Percentiles rank a stretch among this genome's conserved stretches.
Conservation (phyloP, 2,888 invertebrate species). For the Drosophila emarginata region DNA sequence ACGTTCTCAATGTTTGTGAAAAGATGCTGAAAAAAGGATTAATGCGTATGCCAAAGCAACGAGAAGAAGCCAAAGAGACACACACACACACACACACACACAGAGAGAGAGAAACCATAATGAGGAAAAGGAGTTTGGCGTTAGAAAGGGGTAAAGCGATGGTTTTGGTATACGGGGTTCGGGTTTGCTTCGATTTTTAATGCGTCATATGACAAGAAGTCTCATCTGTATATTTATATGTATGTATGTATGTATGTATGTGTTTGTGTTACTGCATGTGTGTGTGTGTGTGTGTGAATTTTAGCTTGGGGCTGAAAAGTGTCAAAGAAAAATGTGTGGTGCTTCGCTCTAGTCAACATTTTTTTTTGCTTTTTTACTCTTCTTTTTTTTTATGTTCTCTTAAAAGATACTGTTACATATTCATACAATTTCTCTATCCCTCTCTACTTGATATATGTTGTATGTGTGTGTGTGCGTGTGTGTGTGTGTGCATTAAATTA, state of each 20-base stretch:
- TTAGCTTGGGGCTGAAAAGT: conserved; percentile 55
- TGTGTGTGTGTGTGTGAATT: conserved; percentile 52
- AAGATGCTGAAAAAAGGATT: conserved; percentile 78
- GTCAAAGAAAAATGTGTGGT: conserved; percentile 61
- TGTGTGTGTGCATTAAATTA: conserved; percentile 64
- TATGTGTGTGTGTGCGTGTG: conserved; percentile 15
- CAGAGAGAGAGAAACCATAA: background rate
- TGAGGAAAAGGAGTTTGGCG: background rate
- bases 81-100: conserved; percentile 20
- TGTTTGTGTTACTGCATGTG: conserved; percentile 32
- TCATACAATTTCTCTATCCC: conserved; percentile 20
- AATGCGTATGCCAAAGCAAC: conserved; percentile 65
- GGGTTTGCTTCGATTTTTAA: conserved; percentile 74
- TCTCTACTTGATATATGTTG: background rate
- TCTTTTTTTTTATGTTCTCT: conserved; percentile 32
- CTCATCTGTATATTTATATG: conserved; percentile 4
- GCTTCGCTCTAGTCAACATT: background rate
- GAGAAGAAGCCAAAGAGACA: conserved; percentile 12
- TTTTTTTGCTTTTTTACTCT: background rate
- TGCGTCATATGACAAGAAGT: conserved; percentile 69
- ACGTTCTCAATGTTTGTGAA: conserved; percentile 48
- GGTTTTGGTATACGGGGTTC: conserved; percentile 21
- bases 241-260: conserved; percentile 13
- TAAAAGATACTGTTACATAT: conserved; percentile 51
- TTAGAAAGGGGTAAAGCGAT: background rate